Conservation (phyloP, 2,113 vertebrate genomes). For the Poeciliopsis occidentalis region DNA sequence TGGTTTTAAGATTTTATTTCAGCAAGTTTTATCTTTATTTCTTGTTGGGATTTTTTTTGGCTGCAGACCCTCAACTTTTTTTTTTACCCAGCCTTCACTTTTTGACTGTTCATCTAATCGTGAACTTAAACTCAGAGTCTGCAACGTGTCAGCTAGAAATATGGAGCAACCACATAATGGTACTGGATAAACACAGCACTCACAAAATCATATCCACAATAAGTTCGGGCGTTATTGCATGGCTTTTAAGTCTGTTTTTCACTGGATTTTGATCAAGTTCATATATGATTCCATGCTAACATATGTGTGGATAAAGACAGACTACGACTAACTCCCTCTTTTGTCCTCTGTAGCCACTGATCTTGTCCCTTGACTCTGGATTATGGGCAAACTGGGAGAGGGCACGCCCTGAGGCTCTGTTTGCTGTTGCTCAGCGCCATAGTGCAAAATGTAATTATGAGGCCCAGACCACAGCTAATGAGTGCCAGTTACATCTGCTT, state of each 20-base stretch:
- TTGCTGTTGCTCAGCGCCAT: constrained; percentile 35
- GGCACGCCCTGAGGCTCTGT: constrained; percentile 57
- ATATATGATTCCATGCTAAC: neutral
- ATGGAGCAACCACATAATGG: neutral
- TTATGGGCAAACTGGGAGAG: constrained; percentile 46
- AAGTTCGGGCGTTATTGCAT: neutral
- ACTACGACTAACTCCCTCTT: constrained; percentile 53
- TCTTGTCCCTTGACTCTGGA: constrained; percentile 62
- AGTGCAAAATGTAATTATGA: constrained; percentile 18
- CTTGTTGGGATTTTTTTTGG: neutral
- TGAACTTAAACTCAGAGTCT: neutral
- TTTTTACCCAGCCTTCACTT: neutral
- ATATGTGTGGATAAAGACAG: constrained; percentile 33
- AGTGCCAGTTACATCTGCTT: neutral
- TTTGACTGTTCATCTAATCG: neutral
- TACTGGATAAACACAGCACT: constrained; percentile 20
- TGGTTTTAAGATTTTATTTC: constrained; percentile 2
- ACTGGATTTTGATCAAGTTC: neutral
- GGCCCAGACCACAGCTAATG: neutral
- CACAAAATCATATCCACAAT: neutral
- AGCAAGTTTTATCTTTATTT: neutral
- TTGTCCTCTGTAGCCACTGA: constrained; percentile 59
- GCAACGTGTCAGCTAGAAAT: constrained; percentile 19
- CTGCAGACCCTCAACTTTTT: neutral
- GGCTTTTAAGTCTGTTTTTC: neutral